Evolutionary conservation across 2,113 vertebrate species (phyloP), one percentile per base, ranked within the genome.

Genomic region (Dermatemys mawii): DNA sequence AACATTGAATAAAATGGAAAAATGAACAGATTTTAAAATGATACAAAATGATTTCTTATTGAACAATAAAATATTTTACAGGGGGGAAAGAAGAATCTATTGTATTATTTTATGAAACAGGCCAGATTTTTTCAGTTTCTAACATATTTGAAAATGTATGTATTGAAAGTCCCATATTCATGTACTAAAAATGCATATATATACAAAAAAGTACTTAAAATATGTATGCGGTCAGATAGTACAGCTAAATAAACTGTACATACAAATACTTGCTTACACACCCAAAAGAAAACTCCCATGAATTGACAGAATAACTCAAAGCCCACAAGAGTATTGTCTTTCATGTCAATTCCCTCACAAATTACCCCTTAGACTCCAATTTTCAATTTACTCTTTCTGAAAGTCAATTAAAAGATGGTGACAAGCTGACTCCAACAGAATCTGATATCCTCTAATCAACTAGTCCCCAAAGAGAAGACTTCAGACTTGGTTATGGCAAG

Each of bases 21-120:
- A 91, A 7, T 11, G 86, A 94, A 67, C 19, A 32, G 44, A 9
- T 35, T 89, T 90, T 81, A 93, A 93, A 93, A 93, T 91, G 81
- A 88, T 94, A 78, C 24, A 49, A 19, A 46, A 6, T 48, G 8
- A 83, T 93, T 95, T 88, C 19, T 35, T 48, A 54, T 54, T 73
- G 41, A 10, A 88, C 63, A 89, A 4, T 46, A 32, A 4, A 84
- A 29, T 27, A 14, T 82, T 87, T 88, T 32, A 67, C 8, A 75
- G 17, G 3, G 14, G 16, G 44, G 83, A 46, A 50, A 84, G 2
- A 1, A 29, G 63, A 93, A 89, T 2, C 0, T 41, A n/a, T 85
- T 38, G 51, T 81, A 12, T 49, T 88, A 14, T 50, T 83, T 91
- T 29, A 78, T 4, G 9, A 12, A 6, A 44, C 10, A 80, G 70